These are phyloP conservation scores for Periophthalmus magnuspinnatus DNA, from an alignment of 2,797 vertebrate species.

Conservation along the genomic window DNA sequence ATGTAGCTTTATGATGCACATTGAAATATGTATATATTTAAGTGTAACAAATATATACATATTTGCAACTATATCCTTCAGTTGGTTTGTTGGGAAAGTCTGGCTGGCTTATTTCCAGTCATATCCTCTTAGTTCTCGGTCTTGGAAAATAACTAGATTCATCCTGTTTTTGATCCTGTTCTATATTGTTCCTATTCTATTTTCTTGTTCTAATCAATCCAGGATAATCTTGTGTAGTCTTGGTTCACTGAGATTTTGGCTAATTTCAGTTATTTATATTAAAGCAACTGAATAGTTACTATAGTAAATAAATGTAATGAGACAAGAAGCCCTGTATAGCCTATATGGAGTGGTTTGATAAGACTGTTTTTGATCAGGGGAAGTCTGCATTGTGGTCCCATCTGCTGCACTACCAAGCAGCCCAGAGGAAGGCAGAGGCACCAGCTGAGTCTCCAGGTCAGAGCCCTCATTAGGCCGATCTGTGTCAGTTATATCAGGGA, in stretches of 20 bases:
- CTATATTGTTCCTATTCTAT: too few species aligned
- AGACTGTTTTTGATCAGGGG: slow-evolving; percentile 75
- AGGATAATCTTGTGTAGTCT: too few species aligned
- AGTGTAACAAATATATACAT: too few species aligned
- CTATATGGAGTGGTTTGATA: not conserved
- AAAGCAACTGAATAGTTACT: not conserved
- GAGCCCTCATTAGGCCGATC: slow-evolving; percentile 22
- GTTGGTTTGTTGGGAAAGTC: too few species aligned
- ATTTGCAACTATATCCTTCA: too few species aligned
- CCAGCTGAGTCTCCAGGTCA: slow-evolving; percentile 85
- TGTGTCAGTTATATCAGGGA: slow-evolving; percentile 7
- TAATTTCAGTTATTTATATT: not conserved
- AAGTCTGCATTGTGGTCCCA: slow-evolving; percentile 98
- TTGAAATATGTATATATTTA: not conserved
- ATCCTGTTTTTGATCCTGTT: too few species aligned
- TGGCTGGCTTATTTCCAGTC: too few species aligned
- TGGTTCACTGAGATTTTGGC: too few species aligned
- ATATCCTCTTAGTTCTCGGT: too few species aligned
- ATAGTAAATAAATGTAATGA: not conserved
- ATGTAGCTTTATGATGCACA: slow-evolving; percentile 14
- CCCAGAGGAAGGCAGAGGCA: slow-evolving; percentile 85
- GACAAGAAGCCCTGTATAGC: not conserved
- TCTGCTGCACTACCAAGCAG: slow-evolving; percentile 91
- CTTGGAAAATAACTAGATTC: too few species aligned
- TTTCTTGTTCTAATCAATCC: not conserved